Conservation (phyloP, 2,888 invertebrate genomes). For the Dermolepida albohirtum region DNA sequence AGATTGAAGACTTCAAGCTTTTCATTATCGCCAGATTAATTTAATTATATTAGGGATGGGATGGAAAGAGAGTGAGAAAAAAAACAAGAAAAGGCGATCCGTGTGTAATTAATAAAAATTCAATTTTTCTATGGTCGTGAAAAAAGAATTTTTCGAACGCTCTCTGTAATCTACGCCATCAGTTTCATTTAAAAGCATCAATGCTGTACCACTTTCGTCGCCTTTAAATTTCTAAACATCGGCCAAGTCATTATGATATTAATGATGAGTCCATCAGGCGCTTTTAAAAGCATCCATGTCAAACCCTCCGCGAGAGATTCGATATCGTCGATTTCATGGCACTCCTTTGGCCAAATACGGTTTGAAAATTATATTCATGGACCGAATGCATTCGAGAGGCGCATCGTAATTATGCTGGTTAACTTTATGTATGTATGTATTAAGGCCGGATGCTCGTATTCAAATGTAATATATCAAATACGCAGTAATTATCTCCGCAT, state of each 20-base stretch:
- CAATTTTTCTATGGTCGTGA: conserved; percentile 16
- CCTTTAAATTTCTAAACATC: conserved; percentile 39
- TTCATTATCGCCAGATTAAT: conserved; percentile 22
- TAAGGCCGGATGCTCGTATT: conserved; percentile 31
- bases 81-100: background rate
- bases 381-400: conserved; percentile 7
- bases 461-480: conserved; percentile 24
- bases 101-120: conserved; percentile 21
- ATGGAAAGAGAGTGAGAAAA: background rate
- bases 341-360: conserved; percentile 37
- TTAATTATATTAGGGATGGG: conserved; percentile 17
- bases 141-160: conserved; percentile 3
- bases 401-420: conserved; percentile 26
- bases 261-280: conserved; percentile 44
- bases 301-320: conserved; percentile 16
- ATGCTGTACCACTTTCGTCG: conserved; percentile 42
- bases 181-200: conserved; percentile 39
- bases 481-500: conserved; percentile 14
- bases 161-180: conserved; percentile 37
- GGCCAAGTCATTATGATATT: conserved; percentile 44
- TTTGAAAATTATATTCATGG: conserved; percentile 25
- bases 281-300: conserved; percentile 43
- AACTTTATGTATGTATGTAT: background rate
- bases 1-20: conserved; percentile 7
- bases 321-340: conserved; percentile 27